These are phyloP conservation scores for Spongilla lacustris DNA, from an alignment of 37 sponge, comb jelly and placozoan genomes.

Conservation along the genomic window DNA sequence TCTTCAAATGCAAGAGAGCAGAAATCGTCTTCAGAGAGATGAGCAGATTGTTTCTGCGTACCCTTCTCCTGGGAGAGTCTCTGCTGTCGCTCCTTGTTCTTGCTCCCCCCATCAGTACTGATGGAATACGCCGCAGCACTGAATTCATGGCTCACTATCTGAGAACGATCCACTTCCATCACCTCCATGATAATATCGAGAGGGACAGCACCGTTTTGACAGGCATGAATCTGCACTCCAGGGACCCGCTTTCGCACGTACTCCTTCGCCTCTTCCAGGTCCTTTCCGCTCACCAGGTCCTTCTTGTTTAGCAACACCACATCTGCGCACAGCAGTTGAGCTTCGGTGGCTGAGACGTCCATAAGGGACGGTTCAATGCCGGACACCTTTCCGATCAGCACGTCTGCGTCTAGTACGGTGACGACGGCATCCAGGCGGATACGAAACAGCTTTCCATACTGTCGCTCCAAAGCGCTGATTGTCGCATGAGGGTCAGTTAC, in stretches of 20 bases:
- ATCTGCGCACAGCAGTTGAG: slow-evolving; percentile 77
- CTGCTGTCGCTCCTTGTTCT: slow-evolving; percentile 40
- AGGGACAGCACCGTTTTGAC: slow-evolving; percentile 58
- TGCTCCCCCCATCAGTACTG: slow-evolving; percentile 35
- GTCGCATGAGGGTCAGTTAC: slow-evolving; percentile 78
- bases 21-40: slow-evolving; percentile 64
- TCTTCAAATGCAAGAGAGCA: slow-evolving; percentile 53
- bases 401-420: slow-evolving; percentile 78
- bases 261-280: slow-evolving; percentile 41
- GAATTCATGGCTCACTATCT: slow-evolving; percentile 62
- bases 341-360: slow-evolving; percentile 56
- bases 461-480: slow-evolving; percentile 76
- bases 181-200: slow-evolving; percentile 75
- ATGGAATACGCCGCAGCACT: slow-evolving; percentile 48
- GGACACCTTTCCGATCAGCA: slow-evolving; percentile 33
- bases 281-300: slow-evolving; percentile 57
- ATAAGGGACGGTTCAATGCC: not conserved
- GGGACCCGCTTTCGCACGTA: slow-evolving; percentile 48
- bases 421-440: slow-evolving; percentile 73
- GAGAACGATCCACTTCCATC: slow-evolving; percentile 25
- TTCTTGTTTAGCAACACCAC: slow-evolving; percentile 74
- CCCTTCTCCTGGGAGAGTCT: not conserved
- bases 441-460: slow-evolving; percentile 80
- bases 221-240: slow-evolving; percentile 49
- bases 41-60: not conserved